phyloP scores from a whole-genome alignment of 2,888 invertebrate genomes.

The Coleophora flavipennella region DNA sequence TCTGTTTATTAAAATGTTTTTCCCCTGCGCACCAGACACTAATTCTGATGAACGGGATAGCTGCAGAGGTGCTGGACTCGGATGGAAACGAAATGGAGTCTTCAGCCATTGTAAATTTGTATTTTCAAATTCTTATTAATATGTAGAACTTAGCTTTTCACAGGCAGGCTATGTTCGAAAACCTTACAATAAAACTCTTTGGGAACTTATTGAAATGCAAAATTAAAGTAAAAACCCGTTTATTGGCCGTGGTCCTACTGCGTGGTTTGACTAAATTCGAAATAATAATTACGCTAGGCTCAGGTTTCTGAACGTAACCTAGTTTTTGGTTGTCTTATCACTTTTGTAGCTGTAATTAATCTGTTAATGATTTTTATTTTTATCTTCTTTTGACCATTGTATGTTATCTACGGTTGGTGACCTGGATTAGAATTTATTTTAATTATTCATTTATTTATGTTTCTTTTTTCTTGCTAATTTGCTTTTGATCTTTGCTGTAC shows the following conservation, averaged over 20 bases:
- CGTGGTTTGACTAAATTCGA: background rate
- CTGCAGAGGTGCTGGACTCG: slow-evolving; percentile 49
- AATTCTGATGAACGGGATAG: slow-evolving; percentile 63
- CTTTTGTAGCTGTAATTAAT: slow-evolving; percentile 15
- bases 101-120: slow-evolving; percentile 41
- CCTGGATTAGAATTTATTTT: too few species aligned
- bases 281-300: slow-evolving; percentile 28
- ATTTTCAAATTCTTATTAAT: slow-evolving; percentile 39
- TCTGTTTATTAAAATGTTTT: slow-evolving; percentile 28
- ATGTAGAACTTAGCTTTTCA: slow-evolving; percentile 50
- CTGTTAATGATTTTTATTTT: slow-evolving; percentile 18
- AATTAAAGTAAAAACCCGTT: too few species aligned
- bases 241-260: too few species aligned
- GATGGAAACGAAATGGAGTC: slow-evolving; percentile 52
- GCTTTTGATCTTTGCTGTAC: slow-evolving; percentile 4
- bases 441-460: slow-evolving; percentile 6
- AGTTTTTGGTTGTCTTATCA: slow-evolving; percentile 21
- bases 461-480: slow-evolving; percentile 8
- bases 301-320: slow-evolving; percentile 71
- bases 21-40: slow-evolving; percentile 57
- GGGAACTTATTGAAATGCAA: slow-evolving; percentile 8
- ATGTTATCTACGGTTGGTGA: too few species aligned
- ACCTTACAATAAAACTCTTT: slow-evolving; percentile 33
- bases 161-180: slow-evolving; percentile 69
- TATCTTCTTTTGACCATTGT: too few species aligned